Conservation (phyloP, 2,797 vertebrate genomes). For the Darevskia mixta region DNA sequence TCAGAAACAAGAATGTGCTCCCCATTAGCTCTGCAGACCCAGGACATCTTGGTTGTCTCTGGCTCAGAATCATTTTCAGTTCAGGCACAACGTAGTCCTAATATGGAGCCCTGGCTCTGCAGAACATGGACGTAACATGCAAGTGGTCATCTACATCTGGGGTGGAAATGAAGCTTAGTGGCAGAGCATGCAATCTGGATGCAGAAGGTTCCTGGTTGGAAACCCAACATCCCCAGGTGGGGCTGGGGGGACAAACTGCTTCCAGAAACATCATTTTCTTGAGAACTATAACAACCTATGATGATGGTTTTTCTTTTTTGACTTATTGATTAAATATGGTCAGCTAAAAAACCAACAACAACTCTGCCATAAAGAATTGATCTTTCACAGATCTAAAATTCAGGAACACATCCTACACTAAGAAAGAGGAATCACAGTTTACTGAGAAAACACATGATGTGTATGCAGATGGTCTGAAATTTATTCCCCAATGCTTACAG, state of each 20-base stretch:
- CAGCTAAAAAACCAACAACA: too few relatives aligned
- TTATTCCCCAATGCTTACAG: background rate
- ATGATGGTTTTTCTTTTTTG: background rate
- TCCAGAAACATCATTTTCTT: background rate
- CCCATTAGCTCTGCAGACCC: too few relatives aligned
- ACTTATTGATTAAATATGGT: background rate
- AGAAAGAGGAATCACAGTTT: background rate
- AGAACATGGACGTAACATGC: background rate
- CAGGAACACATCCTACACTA: background rate
- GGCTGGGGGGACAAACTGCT: background rate
- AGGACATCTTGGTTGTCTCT: background rate
- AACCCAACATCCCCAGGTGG: background rate
- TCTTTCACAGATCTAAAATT: background rate
- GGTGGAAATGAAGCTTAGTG: background rate
- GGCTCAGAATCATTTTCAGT: background rate
- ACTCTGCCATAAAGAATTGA: background rate
- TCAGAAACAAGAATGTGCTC: too few relatives aligned
- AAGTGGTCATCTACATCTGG: background rate
- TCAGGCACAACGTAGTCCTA: background rate
- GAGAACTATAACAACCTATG: background rate
- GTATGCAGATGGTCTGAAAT: background rate
- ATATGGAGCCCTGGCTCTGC: background rate
- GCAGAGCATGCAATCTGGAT: background rate
- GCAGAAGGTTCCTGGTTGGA: background rate
- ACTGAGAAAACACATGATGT: background rate